phyloP scores from a whole-genome alignment of 2,888 invertebrate genomes.

The Thymelicus sylvestris region DNA sequence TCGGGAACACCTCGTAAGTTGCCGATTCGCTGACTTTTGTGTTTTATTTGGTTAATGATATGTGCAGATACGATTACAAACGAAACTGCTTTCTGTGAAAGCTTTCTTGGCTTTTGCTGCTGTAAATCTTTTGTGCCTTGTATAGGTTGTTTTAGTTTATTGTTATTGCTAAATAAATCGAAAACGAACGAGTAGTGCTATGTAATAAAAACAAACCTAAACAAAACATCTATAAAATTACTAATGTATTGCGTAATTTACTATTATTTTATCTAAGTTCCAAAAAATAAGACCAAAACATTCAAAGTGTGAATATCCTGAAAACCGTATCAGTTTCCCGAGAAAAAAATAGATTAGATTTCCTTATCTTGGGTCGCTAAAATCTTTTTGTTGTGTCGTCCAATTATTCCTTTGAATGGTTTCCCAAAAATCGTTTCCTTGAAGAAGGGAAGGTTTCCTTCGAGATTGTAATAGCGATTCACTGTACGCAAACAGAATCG shows the following conservation, averaged over 20 bases:
- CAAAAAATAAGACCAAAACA: slow-evolving; percentile 13
- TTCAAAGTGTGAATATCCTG: slow-evolving; percentile 14
- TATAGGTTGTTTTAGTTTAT: slow-evolving; percentile 12
- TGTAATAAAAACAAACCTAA: too few species aligned
- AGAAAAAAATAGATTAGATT: slow-evolving; percentile 35
- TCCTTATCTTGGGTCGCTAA: slow-evolving; percentile 21
- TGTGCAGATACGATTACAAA: slow-evolving; percentile 43
- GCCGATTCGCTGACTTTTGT: slow-evolving; percentile 67
- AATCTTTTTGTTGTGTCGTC: slow-evolving; percentile 37
- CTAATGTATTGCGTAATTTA: slow-evolving; percentile 13
- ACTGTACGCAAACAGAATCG: slow-evolving; percentile 61
- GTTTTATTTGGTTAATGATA: slow-evolving; percentile 66
- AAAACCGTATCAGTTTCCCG: slow-evolving; percentile 36
- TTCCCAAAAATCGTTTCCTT: slow-evolving; percentile 37
- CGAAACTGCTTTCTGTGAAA: slow-evolving; percentile 30
- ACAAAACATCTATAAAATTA: too few species aligned
- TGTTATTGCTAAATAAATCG: background rate
- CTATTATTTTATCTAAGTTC: background rate
- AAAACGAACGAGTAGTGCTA: too few species aligned
- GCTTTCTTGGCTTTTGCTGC: slow-evolving; percentile 6
- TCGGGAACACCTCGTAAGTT: slow-evolving; percentile 69
- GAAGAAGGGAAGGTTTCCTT: slow-evolving; percentile 33
- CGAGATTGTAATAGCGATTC: slow-evolving; percentile 47
- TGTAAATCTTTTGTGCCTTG: slow-evolving; percentile 11
- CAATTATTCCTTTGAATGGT: slow-evolving; percentile 38